phyloP scores from a whole-genome alignment of 2,797 vertebrate genomes.

The Ispidina picta region DNA sequence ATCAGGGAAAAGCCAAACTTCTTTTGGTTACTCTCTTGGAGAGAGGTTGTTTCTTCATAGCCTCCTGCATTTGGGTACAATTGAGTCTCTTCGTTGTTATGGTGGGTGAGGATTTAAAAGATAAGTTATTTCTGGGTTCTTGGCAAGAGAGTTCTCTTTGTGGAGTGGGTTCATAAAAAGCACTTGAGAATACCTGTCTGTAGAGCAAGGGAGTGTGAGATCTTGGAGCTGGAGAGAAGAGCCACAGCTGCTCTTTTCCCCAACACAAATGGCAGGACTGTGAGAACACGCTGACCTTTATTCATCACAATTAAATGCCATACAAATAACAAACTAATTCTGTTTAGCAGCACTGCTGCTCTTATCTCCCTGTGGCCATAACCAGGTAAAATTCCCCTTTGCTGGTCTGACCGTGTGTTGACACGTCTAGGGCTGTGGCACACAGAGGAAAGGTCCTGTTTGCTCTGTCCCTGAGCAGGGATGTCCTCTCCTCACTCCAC shows the following conservation, averaged over 20 bases:
- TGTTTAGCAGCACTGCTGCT: background rate
- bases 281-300: conserved; percentile 49
- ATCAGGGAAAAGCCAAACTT: background rate
- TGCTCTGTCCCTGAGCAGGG: background rate
- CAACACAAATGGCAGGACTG: background rate
- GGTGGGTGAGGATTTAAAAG: background rate
- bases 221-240: background rate
- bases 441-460: background rate
- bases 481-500: background rate
- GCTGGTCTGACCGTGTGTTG: background rate
- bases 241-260: background rate
- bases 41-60: background rate
- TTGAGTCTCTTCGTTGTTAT: background rate
- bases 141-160: background rate
- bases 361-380: background rate
- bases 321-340: conserved; percentile 19
- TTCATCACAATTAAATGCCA: background rate
- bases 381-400: conserved; percentile 3
- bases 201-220: background rate
- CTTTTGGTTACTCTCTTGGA: background rate
- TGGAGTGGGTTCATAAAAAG: background rate
- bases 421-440: background rate
- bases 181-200: background rate
- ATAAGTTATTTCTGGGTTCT: background rate
- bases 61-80: background rate